Evolutionary conservation across 2,113 vertebrate genomes (phyloP).

Genomic region (Myocastor coypus): DNA sequence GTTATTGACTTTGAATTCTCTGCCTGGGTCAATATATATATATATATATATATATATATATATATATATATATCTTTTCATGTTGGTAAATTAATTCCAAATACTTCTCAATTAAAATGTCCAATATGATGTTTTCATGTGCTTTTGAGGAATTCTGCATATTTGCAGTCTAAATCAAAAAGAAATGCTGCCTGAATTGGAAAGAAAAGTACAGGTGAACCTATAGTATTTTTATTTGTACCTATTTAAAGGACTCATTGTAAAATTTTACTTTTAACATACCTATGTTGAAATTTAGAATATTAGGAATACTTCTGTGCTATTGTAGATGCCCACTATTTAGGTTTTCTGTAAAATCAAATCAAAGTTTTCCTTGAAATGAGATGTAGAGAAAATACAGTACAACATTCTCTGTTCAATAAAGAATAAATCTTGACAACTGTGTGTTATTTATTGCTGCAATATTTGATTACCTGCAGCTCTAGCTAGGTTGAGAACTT

Average conservation of each 20-base stretch:
- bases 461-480: neutral
- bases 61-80: neutral
- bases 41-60: no score
- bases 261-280: neutral
- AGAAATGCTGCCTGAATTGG: neutral
- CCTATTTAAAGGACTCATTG: neutral
- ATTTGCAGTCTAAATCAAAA: neutral
- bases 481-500: neutral
- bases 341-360: neutral
- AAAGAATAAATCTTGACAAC: neutral
- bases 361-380: neutral
- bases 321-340: neutral
- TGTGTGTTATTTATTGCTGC: neutral
- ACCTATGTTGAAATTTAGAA: neutral
- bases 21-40: neutral
- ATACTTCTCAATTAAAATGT: neutral
- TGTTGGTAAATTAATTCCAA: neutral
- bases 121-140: neutral
- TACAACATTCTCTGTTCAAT: neutral
- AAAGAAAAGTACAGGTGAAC: neutral
- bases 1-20: neutral
- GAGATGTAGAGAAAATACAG: conserved; percentile 5
- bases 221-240: neutral
- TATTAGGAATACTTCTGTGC: neutral
- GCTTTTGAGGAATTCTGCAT: neutral